Base-by-base conservation (phyloP, 2,888 invertebrate genomes). In the Hydropsyche betteni region DNA sequence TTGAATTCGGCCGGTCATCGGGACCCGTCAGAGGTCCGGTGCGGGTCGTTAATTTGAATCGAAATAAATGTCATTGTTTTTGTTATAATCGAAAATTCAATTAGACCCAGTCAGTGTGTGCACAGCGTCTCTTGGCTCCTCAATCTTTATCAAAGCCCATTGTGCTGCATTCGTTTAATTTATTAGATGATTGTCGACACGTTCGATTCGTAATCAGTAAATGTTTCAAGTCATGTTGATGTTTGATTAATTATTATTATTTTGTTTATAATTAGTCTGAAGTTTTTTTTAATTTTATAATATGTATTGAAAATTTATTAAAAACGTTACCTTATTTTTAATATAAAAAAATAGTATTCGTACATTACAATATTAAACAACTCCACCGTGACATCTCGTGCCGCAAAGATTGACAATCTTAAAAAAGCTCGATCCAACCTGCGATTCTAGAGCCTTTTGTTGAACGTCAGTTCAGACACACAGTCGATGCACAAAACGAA, bases 31-130 rank as follows among this genome's bases (percentile, higher is more conserved):
- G 44, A 38, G 69, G 69, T 69, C 69, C 69, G 5, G 24, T 34
- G 34, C 10, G 16, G 34, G 53, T 84, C 83, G 84, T 85, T 86
- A 86, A 87, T 87, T 84, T 86, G 86, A 86, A 86, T 87, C 86
- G 84, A 86, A 87, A 87, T 87, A 84, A 84, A 84, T 82, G 79
- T 83, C 85, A 85, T 87, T 87, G 86, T 87, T 86, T 86, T 82
- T 83, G 81, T 82, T 83, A 83, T 61, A 83, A 82, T 83, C 83
- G 82, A 78, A 77, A 84, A 84, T 83, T 85, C 83, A 85, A 85
- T 85, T 84, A 84, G 81, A 64, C 8, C 8, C 44, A 44, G 44
- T 44, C 44, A 10, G 44, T 44, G 44, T 70, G 33, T 72, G 61
- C 72, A 72, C 50, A 58, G n/a, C 10, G n/a, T 12, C 24, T 16